phyloP scores from a whole-genome alignment of 2,113 vertebrate genomes.

The Stegastes partitus region DNA sequence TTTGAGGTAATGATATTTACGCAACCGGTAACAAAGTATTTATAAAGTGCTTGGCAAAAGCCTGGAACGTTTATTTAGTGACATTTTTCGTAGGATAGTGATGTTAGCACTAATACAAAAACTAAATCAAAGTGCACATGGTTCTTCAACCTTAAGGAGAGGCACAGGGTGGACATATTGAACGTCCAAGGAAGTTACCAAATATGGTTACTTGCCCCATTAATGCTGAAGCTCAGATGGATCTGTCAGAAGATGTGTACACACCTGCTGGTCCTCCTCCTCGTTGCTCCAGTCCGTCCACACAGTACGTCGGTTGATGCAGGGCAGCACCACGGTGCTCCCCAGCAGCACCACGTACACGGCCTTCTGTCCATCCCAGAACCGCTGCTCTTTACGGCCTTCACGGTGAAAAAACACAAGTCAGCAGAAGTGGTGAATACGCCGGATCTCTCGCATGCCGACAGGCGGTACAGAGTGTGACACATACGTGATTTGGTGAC shows the following conservation, averaged over 20 bases:
- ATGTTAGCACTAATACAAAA: no score
- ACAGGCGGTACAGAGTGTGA: neutral
- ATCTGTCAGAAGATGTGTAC: neutral
- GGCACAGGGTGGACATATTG: no score
- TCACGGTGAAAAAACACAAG: neutral
- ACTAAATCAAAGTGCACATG: no score
- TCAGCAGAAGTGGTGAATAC: neutral
- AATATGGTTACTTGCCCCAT: no score
- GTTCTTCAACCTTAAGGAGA: no score
- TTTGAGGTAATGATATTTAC: no score
- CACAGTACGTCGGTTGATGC: constrained; percentile 88
- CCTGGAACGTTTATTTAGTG: no score
- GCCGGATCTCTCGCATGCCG: neutral
- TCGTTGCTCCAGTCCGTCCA: constrained; percentile 92
- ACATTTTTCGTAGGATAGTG: no score
- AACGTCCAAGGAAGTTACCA: no score
- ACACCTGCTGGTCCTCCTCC: constrained; percentile 91
- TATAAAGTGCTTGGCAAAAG: no score
- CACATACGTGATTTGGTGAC: constrained; percentile 88
- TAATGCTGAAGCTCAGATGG: no score
- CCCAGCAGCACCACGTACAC: constrained; percentile 87
- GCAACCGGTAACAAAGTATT: no score
- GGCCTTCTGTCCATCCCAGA: constrained; percentile 94
- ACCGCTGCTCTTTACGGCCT: constrained; percentile 84
- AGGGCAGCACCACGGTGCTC: constrained; percentile 87